These are phyloP conservation scores for Ivindomyrus marchei DNA, from an alignment of 2,113 vertebrate species.

Conservation along the genomic window DNA sequence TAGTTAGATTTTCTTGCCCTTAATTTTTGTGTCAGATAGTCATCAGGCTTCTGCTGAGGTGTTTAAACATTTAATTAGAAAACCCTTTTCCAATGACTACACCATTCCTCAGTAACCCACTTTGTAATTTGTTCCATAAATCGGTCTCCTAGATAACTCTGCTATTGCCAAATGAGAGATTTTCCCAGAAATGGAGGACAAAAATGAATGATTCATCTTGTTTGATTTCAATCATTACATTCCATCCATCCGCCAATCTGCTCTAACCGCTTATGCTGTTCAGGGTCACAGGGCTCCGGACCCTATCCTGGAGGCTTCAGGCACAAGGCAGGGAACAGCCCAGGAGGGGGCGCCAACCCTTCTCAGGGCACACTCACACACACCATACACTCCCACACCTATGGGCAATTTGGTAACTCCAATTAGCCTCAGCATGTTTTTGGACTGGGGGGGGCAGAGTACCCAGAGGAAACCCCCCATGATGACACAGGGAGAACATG, in stretches of 20 bases:
- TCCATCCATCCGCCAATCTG: background rate
- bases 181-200: background rate
- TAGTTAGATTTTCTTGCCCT: background rate
- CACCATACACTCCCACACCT: background rate
- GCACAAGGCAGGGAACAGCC: background rate
- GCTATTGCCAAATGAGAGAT: background rate
- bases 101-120: background rate
- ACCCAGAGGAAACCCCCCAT: background rate
- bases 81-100: background rate
- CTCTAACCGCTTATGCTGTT: background rate
- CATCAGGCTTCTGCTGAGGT: background rate
- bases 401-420: background rate
- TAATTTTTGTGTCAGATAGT: background rate
- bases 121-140: background rate
- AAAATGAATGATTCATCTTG: background rate
- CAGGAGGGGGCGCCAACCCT: background rate
- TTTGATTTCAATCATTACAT: background rate
- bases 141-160: background rate
- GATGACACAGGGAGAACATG: background rate
- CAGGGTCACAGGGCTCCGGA: background rate
- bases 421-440: too few species aligned
- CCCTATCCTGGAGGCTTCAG: background rate
- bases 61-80: background rate
- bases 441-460: background rate
- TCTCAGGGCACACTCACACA: background rate